Percentiles rank a stretch among this genome's conserved stretches.
These are phyloP conservation scores for Dryobota labecula DNA, from an alignment of 2,888 invertebrate genomes.

Conservation along the genomic window DNA sequence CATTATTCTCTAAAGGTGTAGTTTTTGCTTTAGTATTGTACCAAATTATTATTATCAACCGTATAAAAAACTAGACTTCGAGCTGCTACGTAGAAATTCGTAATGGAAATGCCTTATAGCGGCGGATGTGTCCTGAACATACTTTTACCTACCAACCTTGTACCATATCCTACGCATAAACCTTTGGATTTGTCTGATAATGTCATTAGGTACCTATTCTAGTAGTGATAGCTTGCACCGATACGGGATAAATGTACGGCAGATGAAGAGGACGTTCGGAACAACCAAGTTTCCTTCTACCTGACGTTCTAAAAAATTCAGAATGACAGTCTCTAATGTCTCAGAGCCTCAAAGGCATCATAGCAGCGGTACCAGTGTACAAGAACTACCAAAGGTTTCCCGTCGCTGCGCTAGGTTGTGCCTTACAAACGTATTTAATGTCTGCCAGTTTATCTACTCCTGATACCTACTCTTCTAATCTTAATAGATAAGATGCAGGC, in stretches of 20 bases:
- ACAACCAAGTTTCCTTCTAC: neutral
- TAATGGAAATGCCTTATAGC: neutral
- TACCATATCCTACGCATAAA: neutral
- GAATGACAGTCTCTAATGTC: neutral
- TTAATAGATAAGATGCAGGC: too few relatives aligned
- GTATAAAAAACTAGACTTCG: neutral
- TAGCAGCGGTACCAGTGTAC: neutral
- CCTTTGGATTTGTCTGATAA: neutral
- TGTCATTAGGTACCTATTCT: neutral
- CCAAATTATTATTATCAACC: neutral
- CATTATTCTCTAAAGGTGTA: too few relatives aligned
- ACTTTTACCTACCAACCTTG: neutral
- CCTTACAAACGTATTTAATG: too few relatives aligned
- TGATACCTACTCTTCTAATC: too few relatives aligned
- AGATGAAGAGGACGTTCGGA: neutral
- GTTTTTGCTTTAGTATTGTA: neutral
- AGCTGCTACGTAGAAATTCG: neutral
- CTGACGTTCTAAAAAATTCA: neutral
- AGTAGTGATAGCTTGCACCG: neutral
- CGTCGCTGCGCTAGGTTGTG: neutral
- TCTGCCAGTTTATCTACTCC: too few relatives aligned
- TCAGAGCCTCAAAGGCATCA: neutral
- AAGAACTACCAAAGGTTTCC: neutral
- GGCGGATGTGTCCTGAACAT: neutral
- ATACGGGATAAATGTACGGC: neutral